Base-by-base conservation (phyloP, 2,797 vertebrate genomes). In the Acipenser oxyrinchus region DNA sequence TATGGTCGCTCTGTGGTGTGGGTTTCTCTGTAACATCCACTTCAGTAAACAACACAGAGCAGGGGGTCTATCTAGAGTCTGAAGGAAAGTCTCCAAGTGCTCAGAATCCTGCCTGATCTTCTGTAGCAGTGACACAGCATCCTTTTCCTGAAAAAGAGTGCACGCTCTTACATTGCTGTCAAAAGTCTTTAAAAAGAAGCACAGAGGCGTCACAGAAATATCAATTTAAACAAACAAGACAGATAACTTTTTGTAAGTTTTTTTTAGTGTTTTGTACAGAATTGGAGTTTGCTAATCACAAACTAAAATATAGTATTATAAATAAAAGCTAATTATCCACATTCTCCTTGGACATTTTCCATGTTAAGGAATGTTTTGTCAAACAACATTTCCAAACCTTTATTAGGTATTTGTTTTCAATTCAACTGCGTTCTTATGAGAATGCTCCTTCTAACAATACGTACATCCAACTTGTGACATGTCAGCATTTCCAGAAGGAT, bases 401-500 rank as follows among this genome's bases (percentile, higher is more conserved):
- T 37, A 37, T 37, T 4, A 37, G 23, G 23, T 37, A 37, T 37
- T 37, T 37, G 23, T 37, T 37, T 37, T 37, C 23, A 37, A 37
- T 37, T 37, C 23, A 37, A 37, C 4, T 37, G 23, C 3, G 23
- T 37, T 37, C 23, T 37, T 37, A 37, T 37, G 23, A 37, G 2
- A 37, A 4, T 37, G 23, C 23, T 37, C 23, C 23, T 37, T 37
- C 23, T 37, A 23, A 18, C 11, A 13, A 53, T 8, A 59, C 2
- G 0, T 76, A 90, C 89, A 0, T 71, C 74, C 49, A 82, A 12
- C 68, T 76, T 72, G 70, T 74, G 81, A 73, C 84, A 90, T 68
- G 70, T 83, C 60, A 60, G 57, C 85, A 91, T 77, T 48, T 91
- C 89, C 0, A 93, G 75, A 0, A 91, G 53, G 65, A 90, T 64